Conservation (phyloP, 2,888 invertebrate species). For the Lochmaea crataegi region DNA sequence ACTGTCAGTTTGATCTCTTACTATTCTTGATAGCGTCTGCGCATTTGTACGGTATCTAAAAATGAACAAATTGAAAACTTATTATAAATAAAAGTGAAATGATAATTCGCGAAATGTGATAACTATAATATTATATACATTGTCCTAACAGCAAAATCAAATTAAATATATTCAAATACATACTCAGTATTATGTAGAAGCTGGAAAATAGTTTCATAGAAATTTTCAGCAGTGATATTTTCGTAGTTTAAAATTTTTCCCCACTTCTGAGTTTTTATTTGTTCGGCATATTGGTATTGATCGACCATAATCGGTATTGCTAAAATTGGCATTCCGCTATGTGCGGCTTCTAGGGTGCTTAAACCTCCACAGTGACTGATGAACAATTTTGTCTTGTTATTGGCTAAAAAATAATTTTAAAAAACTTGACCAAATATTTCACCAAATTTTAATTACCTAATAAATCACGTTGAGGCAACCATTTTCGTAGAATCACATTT, state of each 20-base stretch:
- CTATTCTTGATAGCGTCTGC: constrained; percentile 39
- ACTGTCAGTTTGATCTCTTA: constrained; percentile 42
- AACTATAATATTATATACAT: too few species aligned
- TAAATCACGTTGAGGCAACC: constrained; percentile 64
- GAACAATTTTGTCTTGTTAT: constrained; percentile 45
- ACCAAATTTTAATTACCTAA: constrained; percentile 52
- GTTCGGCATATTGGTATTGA: constrained; percentile 52
- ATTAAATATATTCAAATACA: constrained; percentile 11
- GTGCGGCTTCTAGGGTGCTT: constrained; percentile 49
- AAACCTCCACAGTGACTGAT: constrained; percentile 50
- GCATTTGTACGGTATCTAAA: constrained; percentile 44
- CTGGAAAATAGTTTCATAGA: constrained; percentile 45
- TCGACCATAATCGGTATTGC: constrained; percentile 51
- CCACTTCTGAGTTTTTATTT: constrained; percentile 51
- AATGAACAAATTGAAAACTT: constrained; percentile 13
- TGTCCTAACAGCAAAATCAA: too few species aligned
- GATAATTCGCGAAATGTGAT: not conserved
- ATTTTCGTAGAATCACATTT: constrained; percentile 61
- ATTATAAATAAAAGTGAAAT: not conserved
- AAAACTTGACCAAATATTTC: not conserved
- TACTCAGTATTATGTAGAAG: constrained; percentile 51
- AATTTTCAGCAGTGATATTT: constrained; percentile 45
- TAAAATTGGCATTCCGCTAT: constrained; percentile 49
- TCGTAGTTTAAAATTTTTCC: constrained; percentile 48
- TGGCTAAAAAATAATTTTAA: constrained; percentile 27